Evolutionary conservation across 1,140 invertebrate species (phyloP).

Genomic region (Drosophila seguyi): DNA sequence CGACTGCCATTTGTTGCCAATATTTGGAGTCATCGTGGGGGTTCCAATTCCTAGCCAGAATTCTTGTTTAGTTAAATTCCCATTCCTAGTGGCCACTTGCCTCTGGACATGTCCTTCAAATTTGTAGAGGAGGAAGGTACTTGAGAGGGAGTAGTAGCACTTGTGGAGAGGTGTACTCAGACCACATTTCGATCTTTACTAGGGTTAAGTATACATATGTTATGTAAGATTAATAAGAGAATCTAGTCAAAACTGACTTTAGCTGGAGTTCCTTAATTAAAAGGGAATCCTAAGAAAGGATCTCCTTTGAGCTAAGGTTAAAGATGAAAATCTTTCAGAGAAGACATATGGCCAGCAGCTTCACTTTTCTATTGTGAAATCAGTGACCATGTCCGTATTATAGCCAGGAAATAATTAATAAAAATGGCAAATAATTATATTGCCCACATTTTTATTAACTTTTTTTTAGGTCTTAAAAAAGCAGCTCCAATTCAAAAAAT

Average conservation of each 20-base stretch:
- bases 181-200: background rate
- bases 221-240: background rate
- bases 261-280: background rate
- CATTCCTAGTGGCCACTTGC: background rate
- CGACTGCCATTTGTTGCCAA: slow-evolving; percentile 51
- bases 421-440: no score
- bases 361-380: no score
- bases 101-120: background rate
- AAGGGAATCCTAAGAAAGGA: background rate
- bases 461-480: no score
- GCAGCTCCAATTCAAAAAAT: no score
- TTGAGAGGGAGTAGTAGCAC: background rate
- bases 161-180: background rate
- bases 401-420: no score
- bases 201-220: fast-evolving
- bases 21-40: slow-evolving; percentile 32
- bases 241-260: background rate
- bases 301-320: background rate
- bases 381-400: no score
- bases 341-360: no score
- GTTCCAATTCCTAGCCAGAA: background rate
- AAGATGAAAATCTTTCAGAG: no score
- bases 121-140: background rate
- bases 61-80: background rate
- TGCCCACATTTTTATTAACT: no score